Conservation (phyloP, 2,113 vertebrate genomes). For the Oriolus oriolus region DNA sequence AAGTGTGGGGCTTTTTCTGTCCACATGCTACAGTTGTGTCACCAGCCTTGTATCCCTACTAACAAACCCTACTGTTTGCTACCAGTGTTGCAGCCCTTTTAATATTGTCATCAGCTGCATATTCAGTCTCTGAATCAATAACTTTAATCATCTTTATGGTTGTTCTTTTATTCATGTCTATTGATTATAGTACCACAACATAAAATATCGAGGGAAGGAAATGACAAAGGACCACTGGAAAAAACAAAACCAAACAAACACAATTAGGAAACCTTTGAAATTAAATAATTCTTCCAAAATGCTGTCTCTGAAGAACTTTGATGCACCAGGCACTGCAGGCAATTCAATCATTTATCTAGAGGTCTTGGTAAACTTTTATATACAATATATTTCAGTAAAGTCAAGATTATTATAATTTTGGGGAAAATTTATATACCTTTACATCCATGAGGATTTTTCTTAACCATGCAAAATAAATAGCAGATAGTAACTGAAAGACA, state of each 20-base stretch:
- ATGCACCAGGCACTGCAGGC: not conserved
- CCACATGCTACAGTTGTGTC: not conserved
- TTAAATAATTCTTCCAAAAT: not conserved
- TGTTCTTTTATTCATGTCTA: conserved; percentile 17
- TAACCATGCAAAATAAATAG: not conserved
- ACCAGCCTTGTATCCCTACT: not conserved
- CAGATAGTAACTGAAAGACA: not conserved
- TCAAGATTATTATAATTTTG: not conserved
- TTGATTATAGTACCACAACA: not conserved
- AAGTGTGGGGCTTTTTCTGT: not conserved
- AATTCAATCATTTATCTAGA: not conserved
- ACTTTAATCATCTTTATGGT: conserved; percentile 22
- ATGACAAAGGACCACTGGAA: not conserved
- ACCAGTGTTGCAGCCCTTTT: not conserved
- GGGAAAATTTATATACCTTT: not conserved
- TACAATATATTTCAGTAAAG: not conserved
- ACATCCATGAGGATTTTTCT: not conserved
- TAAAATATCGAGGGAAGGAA: not conserved
- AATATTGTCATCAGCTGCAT: not conserved
- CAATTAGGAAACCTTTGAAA: not conserved
- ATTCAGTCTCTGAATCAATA: not conserved
- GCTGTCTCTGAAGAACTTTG: not conserved
- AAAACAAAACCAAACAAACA: not conserved
- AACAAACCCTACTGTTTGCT: not conserved
- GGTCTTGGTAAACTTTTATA: not conserved